These are phyloP conservation scores for Onthophagus taurus DNA, from an alignment of 1,140 invertebrate species.

Conservation along the genomic window DNA sequence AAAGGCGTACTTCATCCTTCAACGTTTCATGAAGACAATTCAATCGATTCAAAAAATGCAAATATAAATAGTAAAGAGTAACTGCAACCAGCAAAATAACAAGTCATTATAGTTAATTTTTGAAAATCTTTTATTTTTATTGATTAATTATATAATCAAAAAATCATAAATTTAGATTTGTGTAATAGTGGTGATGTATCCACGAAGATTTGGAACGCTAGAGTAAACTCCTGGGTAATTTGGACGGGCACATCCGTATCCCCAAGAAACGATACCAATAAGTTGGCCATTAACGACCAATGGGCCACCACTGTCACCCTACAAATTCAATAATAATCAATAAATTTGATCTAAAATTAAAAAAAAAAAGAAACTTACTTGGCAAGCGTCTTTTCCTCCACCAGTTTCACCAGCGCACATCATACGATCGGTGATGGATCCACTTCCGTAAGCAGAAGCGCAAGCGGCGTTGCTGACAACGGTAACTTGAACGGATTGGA, in stretches of 20 bases:
- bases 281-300: constrained; percentile 15
- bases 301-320: constrained; percentile 20
- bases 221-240: constrained; percentile 50
- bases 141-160: neutral
- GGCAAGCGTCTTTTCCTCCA: constrained; percentile 7
- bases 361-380: neutral
- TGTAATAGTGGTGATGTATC: neutral
- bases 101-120: no score
- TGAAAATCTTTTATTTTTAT: neutral
- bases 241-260: constrained; percentile 47
- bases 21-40: no score
- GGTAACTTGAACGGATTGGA: constrained; percentile 22
- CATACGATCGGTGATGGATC: neutral
- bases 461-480: constrained; percentile 32
- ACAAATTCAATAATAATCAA: neutral
- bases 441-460: constrained; percentile 27
- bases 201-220: neutral
- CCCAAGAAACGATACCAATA: constrained; percentile 31
- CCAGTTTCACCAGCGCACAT: constrained; percentile 1
- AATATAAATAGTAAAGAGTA: no score
- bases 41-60: no score
- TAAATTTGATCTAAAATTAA: no score
- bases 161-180: neutral
- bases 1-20: no score
- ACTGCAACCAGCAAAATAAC: no score